phyloP scores from a whole-genome alignment of 2,113 vertebrate species.

The Jacana jacana region DNA sequence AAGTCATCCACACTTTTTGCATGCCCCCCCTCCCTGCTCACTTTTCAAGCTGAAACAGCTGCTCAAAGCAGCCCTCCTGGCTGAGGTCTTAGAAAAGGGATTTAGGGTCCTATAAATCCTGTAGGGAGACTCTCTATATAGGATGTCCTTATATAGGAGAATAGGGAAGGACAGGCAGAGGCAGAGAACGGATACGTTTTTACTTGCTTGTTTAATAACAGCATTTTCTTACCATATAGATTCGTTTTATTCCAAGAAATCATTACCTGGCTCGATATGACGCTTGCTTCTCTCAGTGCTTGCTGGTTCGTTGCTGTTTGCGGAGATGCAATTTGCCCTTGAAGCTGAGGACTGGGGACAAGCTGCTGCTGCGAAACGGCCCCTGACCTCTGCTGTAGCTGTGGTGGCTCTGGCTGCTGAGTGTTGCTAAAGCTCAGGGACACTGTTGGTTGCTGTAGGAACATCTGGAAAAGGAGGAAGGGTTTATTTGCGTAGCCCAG shows the following conservation, averaged over 20 bases:
- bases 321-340: slow-evolving; percentile 61
- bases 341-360: slow-evolving; percentile 57
- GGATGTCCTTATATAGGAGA: background rate
- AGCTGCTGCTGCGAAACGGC: slow-evolving; percentile 64
- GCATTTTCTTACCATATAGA: background rate
- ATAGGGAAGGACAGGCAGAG: background rate
- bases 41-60: background rate
- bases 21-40: background rate
- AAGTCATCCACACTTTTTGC: background rate
- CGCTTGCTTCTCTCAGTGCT: slow-evolving; percentile 64
- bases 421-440: slow-evolving; percentile 72
- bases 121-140: background rate
- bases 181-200: background rate
- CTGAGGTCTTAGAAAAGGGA: background rate
- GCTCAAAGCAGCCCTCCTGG: background rate
- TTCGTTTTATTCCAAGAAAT: background rate
- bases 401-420: slow-evolving; percentile 58
- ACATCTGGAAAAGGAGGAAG: slow-evolving; percentile 69
- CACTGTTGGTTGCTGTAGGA: slow-evolving; percentile 70
- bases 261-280: slow-evolving; percentile 63
- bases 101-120: background rate
- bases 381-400: slow-evolving; percentile 61
- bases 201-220: background rate
- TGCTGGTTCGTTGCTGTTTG: slow-evolving; percentile 65
- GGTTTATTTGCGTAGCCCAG: background rate